phyloP scores from a whole-genome alignment of 2,888 invertebrate genomes.

The Hermodice carunculata region DNA sequence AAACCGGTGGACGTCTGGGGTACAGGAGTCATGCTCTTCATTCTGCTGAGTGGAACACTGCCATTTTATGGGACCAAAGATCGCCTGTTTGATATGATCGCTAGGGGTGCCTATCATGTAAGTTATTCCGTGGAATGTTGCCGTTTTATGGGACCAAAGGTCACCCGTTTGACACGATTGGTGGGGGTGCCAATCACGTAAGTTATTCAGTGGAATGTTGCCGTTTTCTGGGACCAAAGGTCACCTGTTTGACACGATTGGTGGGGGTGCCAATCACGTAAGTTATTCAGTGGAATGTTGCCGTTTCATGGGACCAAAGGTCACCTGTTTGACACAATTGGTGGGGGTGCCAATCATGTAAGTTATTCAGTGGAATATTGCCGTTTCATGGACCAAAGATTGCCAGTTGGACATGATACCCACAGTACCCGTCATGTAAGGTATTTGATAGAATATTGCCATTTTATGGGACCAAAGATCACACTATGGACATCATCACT shows the following conservation, averaged over 20 bases:
- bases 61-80: constrained; percentile 97
- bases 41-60: constrained; percentile 91
- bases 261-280: constrained; percentile 68
- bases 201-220: constrained; percentile 92
- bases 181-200: constrained; percentile 68
- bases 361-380: too few relatives aligned
- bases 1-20: constrained; percentile 99
- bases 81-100: constrained; percentile 89
- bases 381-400: too few relatives aligned
- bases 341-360: constrained; percentile 68
- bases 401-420: too few relatives aligned
- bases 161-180: constrained; percentile 89
- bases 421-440: too few relatives aligned
- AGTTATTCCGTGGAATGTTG: constrained; percentile 92
- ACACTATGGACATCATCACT: constrained; percentile 88
- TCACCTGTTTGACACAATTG: constrained; percentile 89
- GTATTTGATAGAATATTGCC: too few relatives aligned
- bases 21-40: constrained; percentile 93
- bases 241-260: constrained; percentile 89
- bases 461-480: constrained; percentile 93
- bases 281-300: constrained; percentile 92
- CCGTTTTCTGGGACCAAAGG: constrained; percentile 97
- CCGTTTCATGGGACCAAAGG: constrained; percentile 97
- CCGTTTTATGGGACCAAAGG: constrained; percentile 97
- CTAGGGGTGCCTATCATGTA: constrained; percentile 68